Percentiles rank a stretch among this genome's conserved stretches.
phyloP scores from a whole-genome alignment of 1,140 invertebrate species.

The Sarcophaga bullata region DNA sequence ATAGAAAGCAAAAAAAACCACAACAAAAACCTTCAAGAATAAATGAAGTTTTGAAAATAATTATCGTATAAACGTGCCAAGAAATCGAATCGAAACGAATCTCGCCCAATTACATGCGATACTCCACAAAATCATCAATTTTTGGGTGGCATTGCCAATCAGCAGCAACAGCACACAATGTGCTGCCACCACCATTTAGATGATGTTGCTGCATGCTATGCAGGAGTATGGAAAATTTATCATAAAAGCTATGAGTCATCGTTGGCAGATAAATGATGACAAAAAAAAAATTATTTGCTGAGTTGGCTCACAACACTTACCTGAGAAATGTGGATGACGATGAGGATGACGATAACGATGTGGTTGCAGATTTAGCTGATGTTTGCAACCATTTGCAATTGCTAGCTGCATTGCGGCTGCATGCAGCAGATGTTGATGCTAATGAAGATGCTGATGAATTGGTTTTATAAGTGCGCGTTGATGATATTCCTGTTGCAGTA shows the following conservation, averaged over 20 bases:
- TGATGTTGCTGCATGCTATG: not conserved
- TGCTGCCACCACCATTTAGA: no score
- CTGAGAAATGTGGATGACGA: constrained; percentile 40
- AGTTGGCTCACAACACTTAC: not conserved
- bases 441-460: no score
- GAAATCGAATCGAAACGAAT: constrained; percentile 6
- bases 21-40: no score
- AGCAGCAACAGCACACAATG: no score
- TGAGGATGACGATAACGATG: constrained; percentile 45
- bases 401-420: not conserved
- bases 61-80: constrained; percentile 17
- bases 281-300: not conserved
- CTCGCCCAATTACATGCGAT: not conserved
- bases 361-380: constrained; percentile 7
- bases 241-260: not conserved
- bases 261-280: not conserved
- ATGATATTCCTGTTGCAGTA: not conserved
- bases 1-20: no score
- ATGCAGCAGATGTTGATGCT: constrained; percentile 2
- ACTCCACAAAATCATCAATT: no score
- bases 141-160: no score
- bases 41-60: no score
- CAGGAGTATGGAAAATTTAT: not conserved
- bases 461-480: constrained; percentile 48
- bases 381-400: not conserved